These are phyloP conservation scores for Thecophora atra DNA, from an alignment of 2,888 invertebrate genomes.

Conservation along the genomic window DNA sequence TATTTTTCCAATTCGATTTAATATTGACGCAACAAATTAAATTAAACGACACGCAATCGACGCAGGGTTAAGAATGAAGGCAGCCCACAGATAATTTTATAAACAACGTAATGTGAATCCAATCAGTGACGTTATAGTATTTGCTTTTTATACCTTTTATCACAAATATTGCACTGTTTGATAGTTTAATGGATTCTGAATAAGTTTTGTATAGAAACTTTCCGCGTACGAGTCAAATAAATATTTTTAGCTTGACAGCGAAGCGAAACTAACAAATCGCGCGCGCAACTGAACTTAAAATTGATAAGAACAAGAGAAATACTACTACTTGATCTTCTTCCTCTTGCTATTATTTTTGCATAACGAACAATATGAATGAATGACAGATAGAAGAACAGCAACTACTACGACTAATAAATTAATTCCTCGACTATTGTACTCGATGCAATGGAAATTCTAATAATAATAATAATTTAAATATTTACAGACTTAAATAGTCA, in stretches of 20 bases:
- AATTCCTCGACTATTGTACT: slow-evolving; percentile 8
- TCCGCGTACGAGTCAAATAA: not conserved
- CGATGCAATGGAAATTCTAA: slow-evolving; percentile 10
- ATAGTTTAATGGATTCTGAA: not conserved
- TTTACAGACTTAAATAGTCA: slow-evolving; percentile 2
- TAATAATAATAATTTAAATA: slow-evolving; percentile 13
- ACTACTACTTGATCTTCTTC: not conserved
- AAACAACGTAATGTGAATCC: not conserved
- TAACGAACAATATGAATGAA: slow-evolving; percentile 18
- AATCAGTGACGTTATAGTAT: not conserved
- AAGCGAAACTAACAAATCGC: not conserved
- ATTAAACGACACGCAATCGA: not conserved
- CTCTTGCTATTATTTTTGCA: slow-evolving; percentile 14
- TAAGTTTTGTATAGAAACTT: not conserved
- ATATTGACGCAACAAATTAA: slow-evolving; percentile 16
- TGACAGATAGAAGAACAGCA: not conserved
- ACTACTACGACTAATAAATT: slow-evolving; percentile 1
- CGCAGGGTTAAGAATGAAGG: too few relatives aligned
- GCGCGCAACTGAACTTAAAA: not conserved
- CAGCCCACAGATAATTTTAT: too few relatives aligned
- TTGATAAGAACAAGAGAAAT: not conserved
- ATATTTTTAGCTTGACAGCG: not conserved
- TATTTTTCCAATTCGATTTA: slow-evolving; percentile 11
- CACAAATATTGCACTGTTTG: not conserved
- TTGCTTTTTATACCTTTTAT: not conserved